Conservation (phyloP, 2,113 vertebrate species). For the Ibidorhyncha struthersii region DNA sequence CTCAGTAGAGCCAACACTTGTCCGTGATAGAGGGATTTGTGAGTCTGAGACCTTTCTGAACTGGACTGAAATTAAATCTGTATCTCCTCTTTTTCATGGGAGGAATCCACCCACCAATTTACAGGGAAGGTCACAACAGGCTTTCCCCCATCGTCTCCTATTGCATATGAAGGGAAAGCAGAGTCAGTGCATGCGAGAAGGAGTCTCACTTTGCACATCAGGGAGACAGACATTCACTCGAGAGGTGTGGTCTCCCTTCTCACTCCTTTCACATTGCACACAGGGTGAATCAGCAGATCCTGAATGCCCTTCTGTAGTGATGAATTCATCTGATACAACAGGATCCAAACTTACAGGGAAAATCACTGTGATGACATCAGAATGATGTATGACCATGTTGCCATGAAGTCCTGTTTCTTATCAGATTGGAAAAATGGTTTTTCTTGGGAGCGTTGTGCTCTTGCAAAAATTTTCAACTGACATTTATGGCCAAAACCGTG, state of each 20-base stretch:
- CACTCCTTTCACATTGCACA: background rate
- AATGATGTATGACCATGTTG: rapidly evolving
- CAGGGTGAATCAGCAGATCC: background rate
- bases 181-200: background rate
- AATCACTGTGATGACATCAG: background rate
- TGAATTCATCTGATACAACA: background rate
- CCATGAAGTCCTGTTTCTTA: background rate
- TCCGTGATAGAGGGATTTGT: background rate
- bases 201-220: background rate
- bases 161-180: background rate
- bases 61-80: rapidly evolving
- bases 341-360: background rate
- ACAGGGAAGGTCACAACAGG: background rate
- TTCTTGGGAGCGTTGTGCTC: background rate
- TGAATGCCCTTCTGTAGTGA: background rate
- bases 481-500: rapidly evolving
- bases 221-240: background rate
- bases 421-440: background rate
- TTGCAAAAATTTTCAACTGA: background rate
- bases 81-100: background rate
- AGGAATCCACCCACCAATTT: background rate
- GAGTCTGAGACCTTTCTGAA: background rate
- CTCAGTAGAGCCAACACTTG: background rate
- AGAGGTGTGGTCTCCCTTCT: background rate
- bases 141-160: background rate